These are phyloP conservation scores for Merluccius polli DNA, from an alignment of 2,797 vertebrate species.

Conservation along the genomic window DNA sequence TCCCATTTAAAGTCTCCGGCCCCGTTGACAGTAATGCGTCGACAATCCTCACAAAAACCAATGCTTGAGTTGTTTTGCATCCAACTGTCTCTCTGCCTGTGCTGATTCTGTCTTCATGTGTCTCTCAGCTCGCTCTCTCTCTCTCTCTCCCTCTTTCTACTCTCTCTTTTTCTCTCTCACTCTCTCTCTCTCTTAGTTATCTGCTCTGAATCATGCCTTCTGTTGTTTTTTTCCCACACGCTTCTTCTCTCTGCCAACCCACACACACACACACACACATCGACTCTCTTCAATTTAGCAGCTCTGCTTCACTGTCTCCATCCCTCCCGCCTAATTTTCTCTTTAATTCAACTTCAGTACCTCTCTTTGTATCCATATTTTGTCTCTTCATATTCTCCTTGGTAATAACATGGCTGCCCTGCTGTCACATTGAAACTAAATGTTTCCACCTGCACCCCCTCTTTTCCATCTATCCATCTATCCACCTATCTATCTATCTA, in stretches of 20 bases:
- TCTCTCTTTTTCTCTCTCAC: conserved; percentile 29
- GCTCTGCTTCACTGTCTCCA: conserved; percentile 37
- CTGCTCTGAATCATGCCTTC: conserved; percentile 73
- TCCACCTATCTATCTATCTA: conserved; percentile 33
- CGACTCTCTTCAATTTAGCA: conserved; percentile 20
- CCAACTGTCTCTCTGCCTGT: not conserved
- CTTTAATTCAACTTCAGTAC: no score
- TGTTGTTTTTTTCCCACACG: conserved; percentile 62
- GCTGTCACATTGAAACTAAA: not conserved
- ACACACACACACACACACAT: conserved; percentile 63
- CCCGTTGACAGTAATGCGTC: conserved; percentile 35
- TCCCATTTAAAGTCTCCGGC: conserved; percentile 23
- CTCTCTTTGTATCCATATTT: not conserved
- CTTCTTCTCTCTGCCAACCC: conserved; percentile 59
- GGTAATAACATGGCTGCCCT: no score
- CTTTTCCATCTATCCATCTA: conserved; percentile 43
- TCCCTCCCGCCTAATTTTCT: not conserved
- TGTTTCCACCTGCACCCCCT: not conserved
- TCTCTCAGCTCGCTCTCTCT: conserved; percentile 21
- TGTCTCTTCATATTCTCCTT: not conserved
- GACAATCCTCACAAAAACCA: not conserved
- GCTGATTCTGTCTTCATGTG: conserved; percentile 8
- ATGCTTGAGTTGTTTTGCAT: not conserved
- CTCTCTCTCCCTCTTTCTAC: no score
- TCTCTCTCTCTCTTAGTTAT: conserved; percentile 45